Percentiles rank a stretch among this genome's conserved stretches.
Conservation (phyloP, 2,888 invertebrate genomes). For the Gymnocheta viridis region DNA sequence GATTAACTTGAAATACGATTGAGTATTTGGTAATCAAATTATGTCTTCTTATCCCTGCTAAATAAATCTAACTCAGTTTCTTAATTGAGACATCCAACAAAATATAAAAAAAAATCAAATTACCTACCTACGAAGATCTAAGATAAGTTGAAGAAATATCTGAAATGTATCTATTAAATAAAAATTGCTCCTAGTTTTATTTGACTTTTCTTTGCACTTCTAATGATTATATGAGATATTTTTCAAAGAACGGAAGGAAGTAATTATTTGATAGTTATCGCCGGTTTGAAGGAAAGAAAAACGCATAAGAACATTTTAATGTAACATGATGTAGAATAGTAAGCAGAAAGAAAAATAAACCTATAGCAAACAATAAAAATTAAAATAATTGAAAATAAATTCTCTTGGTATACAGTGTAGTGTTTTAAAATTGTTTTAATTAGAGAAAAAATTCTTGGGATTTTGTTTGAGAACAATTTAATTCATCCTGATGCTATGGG, state of each 20-base stretch:
- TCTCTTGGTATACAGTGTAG: neutral
- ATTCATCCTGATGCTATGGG: conserved; percentile 11
- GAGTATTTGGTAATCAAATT: neutral
- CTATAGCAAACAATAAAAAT: neutral
- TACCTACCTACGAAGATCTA: neutral
- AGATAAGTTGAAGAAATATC: neutral
- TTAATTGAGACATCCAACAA: neutral
- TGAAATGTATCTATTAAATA: neutral
- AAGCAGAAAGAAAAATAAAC: neutral
- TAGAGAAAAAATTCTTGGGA: conserved; percentile 22
- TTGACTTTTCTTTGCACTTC: neutral
- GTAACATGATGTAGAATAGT: conserved; percentile 18
- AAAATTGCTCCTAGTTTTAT: neutral
- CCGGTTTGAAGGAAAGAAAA: conserved; percentile 19
- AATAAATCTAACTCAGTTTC: no score
- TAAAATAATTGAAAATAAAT: conserved; percentile 13
- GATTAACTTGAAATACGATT: no score
- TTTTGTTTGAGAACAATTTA: conserved; percentile 18
- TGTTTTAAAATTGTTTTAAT: conserved; percentile 4
- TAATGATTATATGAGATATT: neutral
- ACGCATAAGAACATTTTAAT: conserved; percentile 39
- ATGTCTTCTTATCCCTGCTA: neutral
- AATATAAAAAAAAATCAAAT: neutral
- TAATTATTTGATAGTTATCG: conserved; percentile 62
- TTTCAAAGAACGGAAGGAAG: conserved; percentile 58